phyloP scores from a whole-genome alignment of 1,140 invertebrate species.

The Heliconius hermathena region DNA sequence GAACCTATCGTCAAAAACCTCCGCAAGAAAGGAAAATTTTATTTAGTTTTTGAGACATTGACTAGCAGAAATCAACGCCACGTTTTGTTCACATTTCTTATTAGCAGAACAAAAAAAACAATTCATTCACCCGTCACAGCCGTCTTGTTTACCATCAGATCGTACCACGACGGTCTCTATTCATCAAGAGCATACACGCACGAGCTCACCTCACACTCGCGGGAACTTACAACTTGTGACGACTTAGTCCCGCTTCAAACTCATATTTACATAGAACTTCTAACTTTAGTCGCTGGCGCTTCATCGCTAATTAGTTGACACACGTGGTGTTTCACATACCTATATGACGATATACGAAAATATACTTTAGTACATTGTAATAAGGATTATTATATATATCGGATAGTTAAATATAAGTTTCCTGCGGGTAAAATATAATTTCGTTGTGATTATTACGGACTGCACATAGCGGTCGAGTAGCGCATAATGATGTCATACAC shows the following conservation, averaged over 20 bases:
- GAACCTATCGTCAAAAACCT: too few species aligned
- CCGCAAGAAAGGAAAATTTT: too few species aligned
- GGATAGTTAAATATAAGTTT: neutral
- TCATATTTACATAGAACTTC: conserved; percentile 17
- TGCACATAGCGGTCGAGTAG: neutral
- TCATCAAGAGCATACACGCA: too few species aligned
- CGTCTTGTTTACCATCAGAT: too few species aligned
- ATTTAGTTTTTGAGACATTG: too few species aligned
- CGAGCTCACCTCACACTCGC: neutral
- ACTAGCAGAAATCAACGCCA: too few species aligned
- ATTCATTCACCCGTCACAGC: too few species aligned
- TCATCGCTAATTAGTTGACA: conserved; percentile 28
- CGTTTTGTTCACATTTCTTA: too few species aligned
- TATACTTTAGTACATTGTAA: neutral
- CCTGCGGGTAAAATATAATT: neutral
- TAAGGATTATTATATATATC: neutral
- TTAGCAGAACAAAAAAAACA: too few species aligned
- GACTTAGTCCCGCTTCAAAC: neutral
- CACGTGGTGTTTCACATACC: conserved; percentile 21
- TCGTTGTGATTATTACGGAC: neutral
- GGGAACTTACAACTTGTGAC: neutral
- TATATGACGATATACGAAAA: neutral
- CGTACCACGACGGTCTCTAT: too few species aligned
- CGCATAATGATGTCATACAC: neutral
- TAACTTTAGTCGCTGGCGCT: conserved; percentile 12